phyloP scores from a whole-genome alignment of 2,797 vertebrate genomes.

The Cyprinella venusta region DNA sequence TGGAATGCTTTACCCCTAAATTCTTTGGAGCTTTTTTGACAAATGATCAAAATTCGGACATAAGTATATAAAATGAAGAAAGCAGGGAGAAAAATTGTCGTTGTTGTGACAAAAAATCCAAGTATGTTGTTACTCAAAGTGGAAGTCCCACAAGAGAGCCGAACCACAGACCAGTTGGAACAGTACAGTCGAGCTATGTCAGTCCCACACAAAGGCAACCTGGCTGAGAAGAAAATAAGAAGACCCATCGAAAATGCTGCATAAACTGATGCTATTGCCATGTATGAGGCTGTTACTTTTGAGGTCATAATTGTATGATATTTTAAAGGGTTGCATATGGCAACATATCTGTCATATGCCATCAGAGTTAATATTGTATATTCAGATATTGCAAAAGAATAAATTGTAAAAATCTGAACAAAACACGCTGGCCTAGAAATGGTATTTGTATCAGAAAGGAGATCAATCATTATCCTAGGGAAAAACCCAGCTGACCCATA shows the following conservation, averaged over 20 bases:
- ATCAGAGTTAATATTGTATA: slow-evolving; percentile 45
- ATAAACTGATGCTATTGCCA: slow-evolving; percentile 21
- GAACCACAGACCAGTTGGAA: slow-evolving; percentile 37
- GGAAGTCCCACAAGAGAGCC: slow-evolving; percentile 32
- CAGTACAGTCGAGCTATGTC: slow-evolving; percentile 39
- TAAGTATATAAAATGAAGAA: slow-evolving; percentile 42
- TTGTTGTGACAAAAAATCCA: slow-evolving; percentile 16
- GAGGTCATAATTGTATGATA: slow-evolving; percentile 38
- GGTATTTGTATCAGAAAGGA: slow-evolving; percentile 23
- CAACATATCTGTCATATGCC: slow-evolving; percentile 50
- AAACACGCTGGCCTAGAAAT: slow-evolving; percentile 40
- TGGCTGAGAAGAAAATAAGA: neutral
- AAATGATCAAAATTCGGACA: slow-evolving; percentile 33
- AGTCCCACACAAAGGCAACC: slow-evolving; percentile 45
- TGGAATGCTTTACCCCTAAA: slow-evolving; percentile 44
- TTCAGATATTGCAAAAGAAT: slow-evolving; percentile 41
- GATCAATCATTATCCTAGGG: slow-evolving; percentile 31
- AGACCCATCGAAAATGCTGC: slow-evolving; percentile 6
- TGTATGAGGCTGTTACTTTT: neutral
- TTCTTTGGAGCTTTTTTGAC: slow-evolving; percentile 42
- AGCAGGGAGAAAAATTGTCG: slow-evolving; percentile 30
- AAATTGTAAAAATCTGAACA: slow-evolving; percentile 34
- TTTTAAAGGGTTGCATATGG: slow-evolving; percentile 47
- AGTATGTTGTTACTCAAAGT: slow-evolving; percentile 19
- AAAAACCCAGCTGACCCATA: slow-evolving; percentile 44